phyloP scores from a whole-genome alignment of 2,113 vertebrate genomes.

The Ploceus nigricollis region DNA sequence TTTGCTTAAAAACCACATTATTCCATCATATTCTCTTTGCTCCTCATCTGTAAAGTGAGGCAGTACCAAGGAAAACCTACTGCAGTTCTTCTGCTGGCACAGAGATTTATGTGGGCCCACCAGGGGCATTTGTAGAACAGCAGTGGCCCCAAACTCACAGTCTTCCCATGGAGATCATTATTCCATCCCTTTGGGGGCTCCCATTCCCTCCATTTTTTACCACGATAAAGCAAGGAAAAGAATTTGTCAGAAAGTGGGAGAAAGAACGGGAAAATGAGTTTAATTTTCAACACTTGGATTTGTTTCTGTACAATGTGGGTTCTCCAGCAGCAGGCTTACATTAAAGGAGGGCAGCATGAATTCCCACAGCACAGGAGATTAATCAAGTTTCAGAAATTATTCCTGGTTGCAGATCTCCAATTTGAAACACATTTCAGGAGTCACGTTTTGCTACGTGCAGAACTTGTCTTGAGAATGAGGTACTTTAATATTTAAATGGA shows the following conservation, averaged over 20 bases:
- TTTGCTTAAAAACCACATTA: constrained; percentile 58
- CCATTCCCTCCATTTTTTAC: background rate
- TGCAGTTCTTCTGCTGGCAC: background rate
- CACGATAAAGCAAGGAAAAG: background rate
- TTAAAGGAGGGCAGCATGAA: background rate
- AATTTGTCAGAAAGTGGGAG: background rate
- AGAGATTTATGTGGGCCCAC: background rate
- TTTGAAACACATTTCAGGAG: background rate
- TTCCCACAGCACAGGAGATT: background rate
- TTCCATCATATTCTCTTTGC: background rate
- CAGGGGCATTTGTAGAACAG: background rate
- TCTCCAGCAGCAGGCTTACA: fast-evolving
- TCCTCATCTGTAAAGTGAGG: constrained; percentile 1
- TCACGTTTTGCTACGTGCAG: background rate
- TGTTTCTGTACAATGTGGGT: background rate
- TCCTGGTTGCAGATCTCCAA: background rate
- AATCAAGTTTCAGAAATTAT: background rate
- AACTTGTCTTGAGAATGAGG: background rate
- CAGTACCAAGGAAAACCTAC: background rate
- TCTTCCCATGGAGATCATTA: background rate
- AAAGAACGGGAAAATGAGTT: background rate
- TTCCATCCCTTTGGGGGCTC: background rate
- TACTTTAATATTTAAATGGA: background rate
- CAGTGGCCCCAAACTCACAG: background rate
- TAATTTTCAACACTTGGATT: background rate